Evolutionary conservation across 1,140 invertebrate species (phyloP), one percentile per base, ranked within the genome.

Genomic region (Drosophila triauraria): DNA sequence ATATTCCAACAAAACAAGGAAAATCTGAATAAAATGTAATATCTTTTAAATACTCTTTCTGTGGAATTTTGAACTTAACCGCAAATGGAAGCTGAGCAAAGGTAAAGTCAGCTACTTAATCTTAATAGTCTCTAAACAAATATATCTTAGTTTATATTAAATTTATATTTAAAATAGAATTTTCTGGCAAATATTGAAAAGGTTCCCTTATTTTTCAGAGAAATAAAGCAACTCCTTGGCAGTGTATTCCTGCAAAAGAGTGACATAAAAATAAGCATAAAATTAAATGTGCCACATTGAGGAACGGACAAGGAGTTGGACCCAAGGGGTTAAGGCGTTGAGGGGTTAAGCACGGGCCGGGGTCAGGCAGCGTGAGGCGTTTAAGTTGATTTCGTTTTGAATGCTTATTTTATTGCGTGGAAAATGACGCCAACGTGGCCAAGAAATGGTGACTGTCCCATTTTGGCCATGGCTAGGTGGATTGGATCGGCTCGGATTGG

Each of bases 391-490:
- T 90, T 91, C 88, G 76, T 81, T 91, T 91, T 91, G 80, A 91
- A 91, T 91, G 88, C 78, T 91, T 90, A 91, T 91, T 91, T 91
- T 91, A 91, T 91, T 90, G 90, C 90, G 84, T 86, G 85, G 90
- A 91, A 91, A 91, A 91, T 90, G 90, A 91, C 90, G 90, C 90
- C 90, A 91, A 91, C 82, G 82, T 91, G 90, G 90, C 90, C 90
- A 86, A 90, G 78, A 84, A 90, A 87, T 83, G 87, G 80, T 80
- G 80, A 75, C 54, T 59, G 64, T 59, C 57, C 58, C 60, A 47
- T 35, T 50, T 58, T 43, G 40, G 38, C 17, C 51, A 30, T 23
- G 50, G 10, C 46, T 46, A 71, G 67, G 64, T 71, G 69, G 60
- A 53, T 6, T 23, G 32, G 13, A 4, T 10, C 20, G 38, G 35